Percentiles rank a stretch among this genome's conserved stretches.
Evolutionary conservation across 2,797 vertebrate species (phyloP).

Genomic region (Enteromius mattozi): DNA sequence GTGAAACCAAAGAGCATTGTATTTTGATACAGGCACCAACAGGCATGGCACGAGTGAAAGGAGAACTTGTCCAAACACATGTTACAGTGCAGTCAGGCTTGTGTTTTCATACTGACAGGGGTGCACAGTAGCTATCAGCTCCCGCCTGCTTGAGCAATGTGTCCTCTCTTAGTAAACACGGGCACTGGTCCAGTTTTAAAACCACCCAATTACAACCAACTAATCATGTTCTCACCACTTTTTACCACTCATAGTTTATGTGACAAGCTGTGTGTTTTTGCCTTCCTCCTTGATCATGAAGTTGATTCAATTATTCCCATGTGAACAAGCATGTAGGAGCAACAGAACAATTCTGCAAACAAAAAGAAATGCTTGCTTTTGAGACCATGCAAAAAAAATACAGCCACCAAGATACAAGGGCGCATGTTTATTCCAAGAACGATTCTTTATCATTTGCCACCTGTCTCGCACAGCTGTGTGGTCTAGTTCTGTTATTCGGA

Average conservation of each 20-base stretch:
- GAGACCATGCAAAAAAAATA: not conserved
- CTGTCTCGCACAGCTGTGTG: constrained; percentile 25
- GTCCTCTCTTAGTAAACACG: constrained; percentile 17
- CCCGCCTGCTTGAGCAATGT: not conserved
- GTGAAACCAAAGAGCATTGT: constrained; percentile 42
- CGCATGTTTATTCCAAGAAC: not conserved
- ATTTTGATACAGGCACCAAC: constrained; percentile 56
- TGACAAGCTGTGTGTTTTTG: not conserved
- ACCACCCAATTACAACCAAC: constrained; percentile 13
- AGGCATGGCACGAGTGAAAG: constrained; percentile 57
- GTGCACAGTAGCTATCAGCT: constrained; percentile 38
- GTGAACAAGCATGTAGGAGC: not conserved
- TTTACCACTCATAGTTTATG: constrained; percentile 10
- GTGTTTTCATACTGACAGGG: constrained; percentile 24
- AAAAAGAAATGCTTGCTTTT: not conserved
- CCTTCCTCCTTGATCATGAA: not conserved
- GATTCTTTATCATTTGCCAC: not conserved
- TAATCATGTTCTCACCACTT: not conserved
- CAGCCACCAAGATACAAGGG: not conserved
- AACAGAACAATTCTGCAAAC: constrained; percentile 1
- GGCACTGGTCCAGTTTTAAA: not conserved
- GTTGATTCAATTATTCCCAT: not conserved
- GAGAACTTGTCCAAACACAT: constrained; percentile 69
- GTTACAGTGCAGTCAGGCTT: constrained; percentile 31
- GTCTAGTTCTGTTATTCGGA: constrained; percentile 22